phyloP scores from a whole-genome alignment of 1,140 invertebrate species.

The Pentalonia nigronervosa region DNA sequence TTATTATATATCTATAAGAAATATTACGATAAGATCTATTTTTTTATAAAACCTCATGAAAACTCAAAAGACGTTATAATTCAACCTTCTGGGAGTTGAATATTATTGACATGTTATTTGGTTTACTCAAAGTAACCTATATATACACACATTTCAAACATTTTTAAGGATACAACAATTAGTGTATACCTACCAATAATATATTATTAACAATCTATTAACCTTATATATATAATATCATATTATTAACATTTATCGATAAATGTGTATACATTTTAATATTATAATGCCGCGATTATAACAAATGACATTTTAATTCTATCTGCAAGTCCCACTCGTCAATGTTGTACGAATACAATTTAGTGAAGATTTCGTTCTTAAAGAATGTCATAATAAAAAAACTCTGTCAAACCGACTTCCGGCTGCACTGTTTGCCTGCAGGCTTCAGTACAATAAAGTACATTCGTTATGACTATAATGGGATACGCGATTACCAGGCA shows the following conservation, averaged over 20 bases:
- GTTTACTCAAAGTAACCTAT: not conserved
- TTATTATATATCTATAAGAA: not conserved
- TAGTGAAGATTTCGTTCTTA: not conserved
- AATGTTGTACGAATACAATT: not conserved
- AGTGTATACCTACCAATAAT: not conserved
- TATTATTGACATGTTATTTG: not conserved
- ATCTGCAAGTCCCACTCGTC: not conserved
- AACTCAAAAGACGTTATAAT: not conserved
- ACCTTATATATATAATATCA: not conserved
- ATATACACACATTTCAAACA: not conserved
- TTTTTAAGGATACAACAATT: not conserved
- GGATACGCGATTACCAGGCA: not conserved
- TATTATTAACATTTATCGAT: not conserved
- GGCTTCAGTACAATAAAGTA: not conserved
- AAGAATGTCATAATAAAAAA: constrained; percentile 4
- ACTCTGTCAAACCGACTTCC: not conserved
- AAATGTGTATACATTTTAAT: not conserved
- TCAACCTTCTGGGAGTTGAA: not conserved
- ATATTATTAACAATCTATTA: not conserved
- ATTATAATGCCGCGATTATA: not conserved
- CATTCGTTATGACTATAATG: not conserved
- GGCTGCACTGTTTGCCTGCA: not conserved
- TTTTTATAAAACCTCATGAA: not conserved
- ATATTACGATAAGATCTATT: not conserved
- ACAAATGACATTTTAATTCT: not conserved